Base-by-base conservation (phyloP, 2,888 invertebrate species). In the Gortyna flavago region DNA sequence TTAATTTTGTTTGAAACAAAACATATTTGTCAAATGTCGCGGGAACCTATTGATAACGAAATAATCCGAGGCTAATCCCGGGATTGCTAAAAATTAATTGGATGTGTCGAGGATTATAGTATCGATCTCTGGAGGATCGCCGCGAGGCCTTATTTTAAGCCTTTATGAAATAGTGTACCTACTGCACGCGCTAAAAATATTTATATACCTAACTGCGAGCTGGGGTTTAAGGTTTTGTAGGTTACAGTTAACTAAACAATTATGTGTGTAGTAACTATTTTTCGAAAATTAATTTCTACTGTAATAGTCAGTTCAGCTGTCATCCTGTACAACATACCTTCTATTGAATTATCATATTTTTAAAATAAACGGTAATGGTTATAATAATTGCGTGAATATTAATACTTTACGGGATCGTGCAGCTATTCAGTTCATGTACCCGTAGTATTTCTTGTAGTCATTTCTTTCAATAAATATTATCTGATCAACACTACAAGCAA, bases 21-120 rank as follows among this genome's bases (percentile, higher is more conserved):
- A 62, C 16, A 9, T 57, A 21, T 54, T 32, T 29, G 16, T 21
- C 8, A 18, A 70, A 67, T 48, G 71, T 83, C 21, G 54, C 13
- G 21, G 38, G 54, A 16, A n/a, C 7, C 25, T 67, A 69, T 67
- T 76, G 77, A 44, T 67, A 67, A 8, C n/a, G 35, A 51, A 29
- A 51, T 61, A 64, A 79, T 64, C 70, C 59, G 11, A 29, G 38
- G 64, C 32, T 84, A 38, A 82, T 62, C 80, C 54, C 1, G 32
- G 41, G 59, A 44, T 51, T 64, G 32, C 5, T 32, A 61, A 83
- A 84, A 82, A 74, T 48, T 84, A 65, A 82, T 82, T 84, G 84
- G 67, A 82, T 68, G 6, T 79, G 59, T 44, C 32, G 61, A 71
- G 51, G 68, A 65, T 44, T 72, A 72, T 7, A 38, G 21, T 54